Evolutionary conservation across 64 coral and sea anemone species (phyloP), one percentile per base, ranked within the genome.

Genomic region (Stichodactyla mertensii): DNA sequence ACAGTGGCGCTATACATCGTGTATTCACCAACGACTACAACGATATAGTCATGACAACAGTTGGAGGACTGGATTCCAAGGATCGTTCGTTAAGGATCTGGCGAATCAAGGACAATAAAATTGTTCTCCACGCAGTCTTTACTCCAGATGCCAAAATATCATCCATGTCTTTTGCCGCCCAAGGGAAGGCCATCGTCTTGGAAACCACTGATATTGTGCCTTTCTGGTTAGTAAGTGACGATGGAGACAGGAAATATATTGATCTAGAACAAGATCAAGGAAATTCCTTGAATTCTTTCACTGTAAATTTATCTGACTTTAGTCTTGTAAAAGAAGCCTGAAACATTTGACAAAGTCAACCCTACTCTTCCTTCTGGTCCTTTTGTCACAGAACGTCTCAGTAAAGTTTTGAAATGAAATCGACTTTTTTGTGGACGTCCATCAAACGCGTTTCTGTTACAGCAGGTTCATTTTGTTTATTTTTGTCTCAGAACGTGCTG

Each of bases 11-110:
- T 55, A 71, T 95, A 23, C 93, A 95, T 82, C 86, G 82, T 22
- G 86, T 95, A 53, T 95, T 86, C 61, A 91, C 89, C 52, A 95
- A 81, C 18, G 82, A 69, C 20, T 83, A 91, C 77, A 89, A 69
- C 12, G 61, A 70, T 12, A 71, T 91, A 88, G 89, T 80, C 60
- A 91, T 95, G 93, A 95, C 93, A 82, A 91, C 93, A 19, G 89
- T 86, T 26, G 93, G 93, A 1, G 93, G 93, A 19, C 52, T 95
- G 67, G 93, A 95, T 82, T 95, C 93, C 26, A 95, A 95, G 61
- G 93, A 95, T 81, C 89, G 93, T 11, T 95, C 93, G n/a, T 82
- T 95, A 62, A 74, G 86, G 15, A 82, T 95, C 24, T 95, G 93
- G 93, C 86, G 59, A 82, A 58, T 89, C 7, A 84, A 66, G 10